Base-by-base conservation (phyloP, 2,113 vertebrate species). In the Donacobius atricapilla region DNA sequence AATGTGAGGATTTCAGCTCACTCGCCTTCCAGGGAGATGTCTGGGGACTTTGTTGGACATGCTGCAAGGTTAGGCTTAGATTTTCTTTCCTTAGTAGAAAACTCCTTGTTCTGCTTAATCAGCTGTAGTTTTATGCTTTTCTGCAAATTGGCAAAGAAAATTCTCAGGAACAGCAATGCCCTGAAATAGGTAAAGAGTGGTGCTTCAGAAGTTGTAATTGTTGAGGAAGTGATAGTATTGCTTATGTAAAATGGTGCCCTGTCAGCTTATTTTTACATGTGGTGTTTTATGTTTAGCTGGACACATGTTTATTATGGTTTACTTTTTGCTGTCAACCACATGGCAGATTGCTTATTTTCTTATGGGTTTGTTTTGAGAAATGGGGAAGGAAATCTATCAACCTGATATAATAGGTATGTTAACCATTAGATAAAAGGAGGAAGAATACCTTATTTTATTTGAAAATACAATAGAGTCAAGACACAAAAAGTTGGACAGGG, bases 251-350 rank as follows among this genome's bases (percentile, higher is more conserved):
- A 94, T 22, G 69, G 68, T 94, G 51, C 19, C 37, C 10, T 72
- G 15, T 81, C 83, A 89, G 88, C 92, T 89, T 96, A 87, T 93
- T 96, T 97, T 96, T 94, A 53, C 80, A 75, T n/a, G 9, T 35
- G n/a, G 28, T 88, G 76, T 92, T 95, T 92, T 84, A 75, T 90
- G 90, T 95, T 90, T 90, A 54, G 68, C 54, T 63, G 68, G 60
- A 81, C 83, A 94, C 72, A 95, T 96, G 69, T 93, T 96, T 96
- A 93, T 95, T 97, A 73, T 90, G 64, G 35, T 92, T 96, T 92
- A 50, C 60, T 68, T 86, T 69, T 66, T 91, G 60, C 79, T 83
- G 47, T 81, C 82, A 92, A 57, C 56, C 83, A 89, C 76, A 80
- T 89, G 79, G 64, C 71, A 92, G 64, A 60, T 78, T 90, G 92